Conservation (phyloP, 1,140 invertebrate genomes). For the Drosophila punjabiensis region DNA sequence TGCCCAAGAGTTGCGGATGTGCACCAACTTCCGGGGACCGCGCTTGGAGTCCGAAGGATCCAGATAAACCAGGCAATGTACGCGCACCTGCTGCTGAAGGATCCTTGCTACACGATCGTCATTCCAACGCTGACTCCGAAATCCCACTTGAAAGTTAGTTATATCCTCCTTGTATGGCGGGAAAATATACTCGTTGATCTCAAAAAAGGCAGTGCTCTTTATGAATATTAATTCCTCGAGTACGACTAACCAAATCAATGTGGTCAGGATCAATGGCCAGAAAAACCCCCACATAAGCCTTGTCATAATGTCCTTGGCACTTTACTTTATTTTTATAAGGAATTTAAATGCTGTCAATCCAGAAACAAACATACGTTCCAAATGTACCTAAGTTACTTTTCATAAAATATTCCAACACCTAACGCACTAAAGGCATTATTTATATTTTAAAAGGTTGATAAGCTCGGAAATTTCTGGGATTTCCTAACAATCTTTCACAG, state of each 20-base stretch:
- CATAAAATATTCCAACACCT: background rate
- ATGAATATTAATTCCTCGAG: constrained; percentile 21
- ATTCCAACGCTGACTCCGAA: constrained; percentile 36
- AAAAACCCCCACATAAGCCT: background rate
- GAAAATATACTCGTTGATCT: background rate
- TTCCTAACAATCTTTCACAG: too few relatives aligned
- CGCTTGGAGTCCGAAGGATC: constrained; percentile 86
- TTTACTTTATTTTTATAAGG: too few relatives aligned
- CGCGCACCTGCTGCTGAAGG: constrained; percentile 92
- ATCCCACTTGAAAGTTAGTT: constrained; percentile 12
- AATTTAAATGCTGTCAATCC: background rate
- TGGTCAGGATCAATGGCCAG: background rate
- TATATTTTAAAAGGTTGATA: too few relatives aligned
- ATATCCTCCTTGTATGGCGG: constrained; percentile 47
- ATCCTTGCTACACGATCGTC: constrained; percentile 87
- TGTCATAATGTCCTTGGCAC: background rate
- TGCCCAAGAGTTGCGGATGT: constrained; percentile 97
- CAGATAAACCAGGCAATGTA: constrained; percentile 88
- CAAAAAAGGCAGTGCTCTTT: background rate
- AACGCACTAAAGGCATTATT: background rate
- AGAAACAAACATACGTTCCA: background rate
- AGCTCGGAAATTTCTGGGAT: too few relatives aligned
- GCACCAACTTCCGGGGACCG: constrained; percentile 90
- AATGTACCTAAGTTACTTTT: background rate
- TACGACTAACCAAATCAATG: constrained; percentile 4